A percentile compares a stretch with the other conserved stretches of the same genome.
Evolutionary conservation across 2,888 invertebrate species (phyloP).

Genomic region (Alentia gelatinosa): DNA sequence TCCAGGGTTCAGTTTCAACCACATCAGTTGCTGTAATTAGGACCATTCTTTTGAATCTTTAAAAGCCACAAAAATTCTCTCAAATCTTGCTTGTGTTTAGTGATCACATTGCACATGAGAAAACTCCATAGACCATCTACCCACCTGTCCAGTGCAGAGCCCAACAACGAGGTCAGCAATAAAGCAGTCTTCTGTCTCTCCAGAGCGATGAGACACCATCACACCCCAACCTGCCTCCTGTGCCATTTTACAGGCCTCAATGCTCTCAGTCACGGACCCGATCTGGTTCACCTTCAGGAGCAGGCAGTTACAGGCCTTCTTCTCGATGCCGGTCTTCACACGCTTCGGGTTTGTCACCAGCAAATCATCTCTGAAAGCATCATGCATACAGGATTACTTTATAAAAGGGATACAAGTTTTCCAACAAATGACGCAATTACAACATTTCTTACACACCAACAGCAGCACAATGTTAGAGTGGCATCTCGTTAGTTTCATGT

Average conservation of each 20-base stretch:
- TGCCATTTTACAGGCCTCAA: conserved; percentile 80
- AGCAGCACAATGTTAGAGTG: too few species aligned
- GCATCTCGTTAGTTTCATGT: too few species aligned
- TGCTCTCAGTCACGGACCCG: conserved; percentile 94
- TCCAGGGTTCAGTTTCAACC: too few species aligned
- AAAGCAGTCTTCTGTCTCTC: conserved; percentile 99
- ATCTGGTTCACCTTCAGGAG: conserved; percentile 98
- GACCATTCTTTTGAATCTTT: too few species aligned
- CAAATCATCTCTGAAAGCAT: conserved; percentile 93
- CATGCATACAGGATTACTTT: too few species aligned
- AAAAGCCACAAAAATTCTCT: too few species aligned
- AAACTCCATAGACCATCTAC: not conserved
- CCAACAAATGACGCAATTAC: too few species aligned
- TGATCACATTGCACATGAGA: not conserved
- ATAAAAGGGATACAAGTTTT: too few species aligned
- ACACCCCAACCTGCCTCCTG: conserved; percentile 91
- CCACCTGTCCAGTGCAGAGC: conserved; percentile 94
- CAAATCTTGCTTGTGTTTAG: too few species aligned
- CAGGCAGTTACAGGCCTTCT: conserved; percentile 98
- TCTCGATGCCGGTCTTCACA: conserved; percentile 94
- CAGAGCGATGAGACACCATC: conserved; percentile 98
- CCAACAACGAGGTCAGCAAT: conserved; percentile 99
- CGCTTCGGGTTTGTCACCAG: conserved; percentile 96
- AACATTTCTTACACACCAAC: too few species aligned
- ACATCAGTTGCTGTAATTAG: too few species aligned